phyloP scores from a whole-genome alignment of 2,888 invertebrate genomes.

The Halictus ligatus region DNA sequence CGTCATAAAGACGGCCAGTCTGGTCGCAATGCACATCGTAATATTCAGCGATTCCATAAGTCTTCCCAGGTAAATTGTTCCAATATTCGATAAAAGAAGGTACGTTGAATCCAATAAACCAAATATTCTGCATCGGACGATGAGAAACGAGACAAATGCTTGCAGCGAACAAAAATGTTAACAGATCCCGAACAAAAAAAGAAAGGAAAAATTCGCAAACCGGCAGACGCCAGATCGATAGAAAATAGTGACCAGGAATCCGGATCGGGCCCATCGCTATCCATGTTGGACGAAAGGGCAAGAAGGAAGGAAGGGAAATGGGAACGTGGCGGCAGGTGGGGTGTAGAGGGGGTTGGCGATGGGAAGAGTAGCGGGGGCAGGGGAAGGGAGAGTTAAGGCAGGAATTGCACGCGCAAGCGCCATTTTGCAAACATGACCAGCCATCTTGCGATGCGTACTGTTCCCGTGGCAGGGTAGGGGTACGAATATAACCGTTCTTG shows the following conservation, averaged over 20 bases:
- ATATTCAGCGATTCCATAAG: neutral
- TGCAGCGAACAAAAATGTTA: neutral
- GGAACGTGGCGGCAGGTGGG: slow-evolving; percentile 9
- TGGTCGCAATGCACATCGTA: neutral
- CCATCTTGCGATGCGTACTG: slow-evolving; percentile 75
- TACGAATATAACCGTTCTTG: slow-evolving; percentile 81
- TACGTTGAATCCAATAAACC: accelerated
- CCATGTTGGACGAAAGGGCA: slow-evolving; percentile 27
- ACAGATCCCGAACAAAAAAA: neutral
- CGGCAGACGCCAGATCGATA: slow-evolving; percentile 16
- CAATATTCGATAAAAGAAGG: neutral
- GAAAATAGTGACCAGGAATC: slow-evolving; percentile 24
- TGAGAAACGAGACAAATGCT: neutral
- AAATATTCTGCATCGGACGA: neutral
- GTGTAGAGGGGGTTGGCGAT: neutral
- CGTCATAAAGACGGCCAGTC: neutral
- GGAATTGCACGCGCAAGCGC: slow-evolving; percentile 78
- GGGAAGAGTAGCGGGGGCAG: neutral
- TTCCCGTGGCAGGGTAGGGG: slow-evolving; percentile 70
- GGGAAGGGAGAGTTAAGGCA: slow-evolving; percentile 34
- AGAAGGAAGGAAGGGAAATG: slow-evolving; percentile 31
- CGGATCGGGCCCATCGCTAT: slow-evolving; percentile 62
- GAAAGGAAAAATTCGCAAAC: neutral
- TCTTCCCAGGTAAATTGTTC: neutral
- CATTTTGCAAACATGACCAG: slow-evolving; percentile 77